Evolutionary conservation across 2,888 invertebrate genomes (phyloP), one percentile per base, ranked within the genome.

Genomic region (Marasmarcha lunaedactyla): DNA sequence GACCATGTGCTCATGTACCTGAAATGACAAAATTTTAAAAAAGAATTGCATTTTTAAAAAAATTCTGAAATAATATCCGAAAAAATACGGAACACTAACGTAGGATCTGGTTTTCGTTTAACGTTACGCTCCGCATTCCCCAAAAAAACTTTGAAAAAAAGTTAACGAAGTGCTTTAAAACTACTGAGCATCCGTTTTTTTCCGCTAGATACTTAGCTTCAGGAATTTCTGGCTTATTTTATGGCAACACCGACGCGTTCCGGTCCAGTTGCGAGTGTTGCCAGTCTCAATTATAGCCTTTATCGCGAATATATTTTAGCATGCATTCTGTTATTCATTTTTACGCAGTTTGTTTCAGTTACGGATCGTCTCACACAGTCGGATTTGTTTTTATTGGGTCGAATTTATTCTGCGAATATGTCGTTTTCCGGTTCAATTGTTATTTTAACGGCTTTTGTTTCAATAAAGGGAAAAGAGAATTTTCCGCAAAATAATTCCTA

Each of bases 311-410:
- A 30, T 54, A 55, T 56, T 58, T 52, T 47, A 46, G 43, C 39
- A 25, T 25, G 9, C 25, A 9, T 25, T 25, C 9, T 6, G 30
- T 4, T 30, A 30, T 30, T 30, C 46, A 51, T 51, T 55, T 59
- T 56, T 56, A 48, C 42, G 43, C 48, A 49, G 55, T 62, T 57
- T 59, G 50, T 62, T 61, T 59, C 54, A 50, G 51, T 54, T 53
- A 52, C n/a, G 30, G 30, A n/a, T 30, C 30, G 30, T 10, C n/a
- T n/a, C n/a, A 2, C 14, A 11, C 9, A 13, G 3, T 13, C 14
- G 12, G 14, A 14, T 35, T 14, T 35, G 15, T 35, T 35, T 35
- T 35, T 35, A 35, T 14, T 35, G 9, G 9, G 35, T 33, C 11
- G 13, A 10, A n/a, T 20, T 20, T 20, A 20, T 20, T 3, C 20